A percentile compares a stretch with the other conserved stretches of the same genome.
phyloP scores from a whole-genome alignment of 2,888 invertebrate genomes.

The Nematopogon swammerdamellus region DNA sequence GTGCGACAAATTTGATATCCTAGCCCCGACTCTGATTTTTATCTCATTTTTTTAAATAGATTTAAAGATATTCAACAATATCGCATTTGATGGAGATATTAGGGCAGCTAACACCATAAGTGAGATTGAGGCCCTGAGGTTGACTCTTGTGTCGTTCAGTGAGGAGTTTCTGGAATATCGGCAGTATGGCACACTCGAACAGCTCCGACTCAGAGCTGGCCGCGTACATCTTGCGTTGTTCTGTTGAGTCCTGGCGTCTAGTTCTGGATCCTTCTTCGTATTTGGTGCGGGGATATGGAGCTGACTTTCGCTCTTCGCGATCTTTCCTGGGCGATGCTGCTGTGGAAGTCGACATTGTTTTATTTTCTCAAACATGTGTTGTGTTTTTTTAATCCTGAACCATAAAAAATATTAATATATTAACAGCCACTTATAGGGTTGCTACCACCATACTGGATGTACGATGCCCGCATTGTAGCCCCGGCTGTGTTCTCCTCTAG shows the following conservation, averaged over 20 bases:
- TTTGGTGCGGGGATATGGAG: conserved; percentile 42
- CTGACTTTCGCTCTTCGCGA: conserved; percentile 48
- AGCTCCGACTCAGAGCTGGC: conserved; percentile 83
- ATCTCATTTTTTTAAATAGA: neutral
- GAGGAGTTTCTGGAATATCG: conserved; percentile 88
- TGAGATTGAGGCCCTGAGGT: conserved; percentile 64
- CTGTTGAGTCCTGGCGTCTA: conserved; percentile 38
- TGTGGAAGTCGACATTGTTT: conserved; percentile 4
- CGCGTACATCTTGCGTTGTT: conserved; percentile 61
- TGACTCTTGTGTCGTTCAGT: conserved; percentile 76
- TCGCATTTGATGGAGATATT: conserved; percentile 95
- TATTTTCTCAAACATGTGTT: no score
- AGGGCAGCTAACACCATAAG: conserved; percentile 84
- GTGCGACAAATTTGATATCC: no score
- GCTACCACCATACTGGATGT: no score
- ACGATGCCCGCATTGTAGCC: no score
- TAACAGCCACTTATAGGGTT: no score
- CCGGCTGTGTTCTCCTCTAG: no score
- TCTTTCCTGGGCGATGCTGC: conserved; percentile 33
- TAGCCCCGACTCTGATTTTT: no score
- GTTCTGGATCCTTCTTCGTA: conserved; percentile 13
- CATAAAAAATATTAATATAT: no score
- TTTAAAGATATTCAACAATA: conserved; percentile 89
- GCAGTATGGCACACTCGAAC: conserved; percentile 81
- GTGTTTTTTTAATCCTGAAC: no score